Base-by-base conservation (phyloP, 92 coral and sea anemone species). In the Blastomussa wellsi region DNA sequence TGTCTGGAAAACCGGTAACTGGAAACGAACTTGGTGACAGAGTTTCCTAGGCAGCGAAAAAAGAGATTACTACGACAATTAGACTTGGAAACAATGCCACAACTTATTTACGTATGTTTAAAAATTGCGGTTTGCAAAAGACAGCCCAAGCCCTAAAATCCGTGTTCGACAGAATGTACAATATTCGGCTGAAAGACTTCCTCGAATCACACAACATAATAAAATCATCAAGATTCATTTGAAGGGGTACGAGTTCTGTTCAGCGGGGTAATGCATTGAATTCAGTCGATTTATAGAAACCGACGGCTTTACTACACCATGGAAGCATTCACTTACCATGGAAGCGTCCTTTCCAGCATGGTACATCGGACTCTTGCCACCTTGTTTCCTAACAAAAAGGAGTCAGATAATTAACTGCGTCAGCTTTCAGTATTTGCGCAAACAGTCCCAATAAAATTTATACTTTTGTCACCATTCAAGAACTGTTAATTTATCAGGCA, bases 311-410 rank as follows among this genome's bases (percentile, higher is more conserved):
- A 57, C 65, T 57, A n/a, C n/a, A n/a, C n/a, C n/a, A n/a, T n/a
- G n/a, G n/a, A n/a, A n/a, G n/a, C n/a, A n/a, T n/a, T n/a, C 44
- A 81, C 75, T 59, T 86, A 86, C 80, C 86, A 79, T 86, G 86
- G 62, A 17, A 31, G 70, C 51, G 38, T 82, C 78, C 22, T 53
- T 76, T 35, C 78, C 74, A 49, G 51, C 78, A 65, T 71, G 86
- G 15, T 82, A 48, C 86, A 82, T 82, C 2, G 86, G 86, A 59
- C 87, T 84, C 64, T 65, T 74, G 55, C 87, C 87, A 14, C 74
- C 73, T 20, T 33, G 65, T 38, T 48, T 74, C 28, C 80, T 74
- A 47, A 20, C 13, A 9, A 62, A 62, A 9, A 62, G 24, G 7
- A 2, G 24, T 10, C 68, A 62, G 31, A 62, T 9, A 28, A 62